Percentiles rank a stretch among this genome's conserved stretches.
These are phyloP conservation scores for Neotragus moschatus DNA, from an alignment of 2,113 vertebrate species.

Conservation along the genomic window DNA sequence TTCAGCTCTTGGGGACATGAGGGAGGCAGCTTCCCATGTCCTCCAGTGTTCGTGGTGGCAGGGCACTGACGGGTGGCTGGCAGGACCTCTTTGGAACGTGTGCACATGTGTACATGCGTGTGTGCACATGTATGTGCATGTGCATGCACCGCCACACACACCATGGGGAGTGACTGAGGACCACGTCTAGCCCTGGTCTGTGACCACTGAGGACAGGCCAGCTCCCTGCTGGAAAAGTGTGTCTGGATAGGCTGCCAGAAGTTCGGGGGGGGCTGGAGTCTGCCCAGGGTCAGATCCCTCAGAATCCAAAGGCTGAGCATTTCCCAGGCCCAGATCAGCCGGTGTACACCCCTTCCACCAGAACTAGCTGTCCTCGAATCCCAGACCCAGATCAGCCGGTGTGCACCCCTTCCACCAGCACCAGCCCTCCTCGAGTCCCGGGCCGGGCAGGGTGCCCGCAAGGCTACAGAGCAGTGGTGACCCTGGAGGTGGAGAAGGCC, in stretches of 20 bases:
- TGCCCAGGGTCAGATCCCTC: background rate
- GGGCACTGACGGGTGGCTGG: background rate
- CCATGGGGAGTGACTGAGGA: background rate
- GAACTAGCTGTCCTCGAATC: background rate
- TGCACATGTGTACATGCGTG: background rate
- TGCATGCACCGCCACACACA: background rate
- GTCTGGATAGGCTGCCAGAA: background rate
- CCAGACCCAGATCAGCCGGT: background rate
- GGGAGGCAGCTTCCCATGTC: background rate
- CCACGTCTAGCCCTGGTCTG: background rate
- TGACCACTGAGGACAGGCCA: background rate
- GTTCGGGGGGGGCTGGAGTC: background rate
- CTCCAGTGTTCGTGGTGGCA: background rate
- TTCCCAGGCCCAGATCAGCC: background rate
- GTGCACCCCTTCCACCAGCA: background rate
- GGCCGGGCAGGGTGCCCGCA: background rate
- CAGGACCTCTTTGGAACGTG: background rate
- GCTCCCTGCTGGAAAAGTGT: background rate
- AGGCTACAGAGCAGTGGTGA: too few species aligned
- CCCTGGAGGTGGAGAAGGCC: background rate
- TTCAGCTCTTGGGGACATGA: background rate
- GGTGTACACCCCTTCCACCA: too few species aligned
- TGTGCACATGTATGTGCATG: background rate
- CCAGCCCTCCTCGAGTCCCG: background rate
- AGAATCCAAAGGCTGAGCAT: background rate